Conservation (phyloP, 2,888 invertebrate species). For the Euplagia quadripunctaria region DNA sequence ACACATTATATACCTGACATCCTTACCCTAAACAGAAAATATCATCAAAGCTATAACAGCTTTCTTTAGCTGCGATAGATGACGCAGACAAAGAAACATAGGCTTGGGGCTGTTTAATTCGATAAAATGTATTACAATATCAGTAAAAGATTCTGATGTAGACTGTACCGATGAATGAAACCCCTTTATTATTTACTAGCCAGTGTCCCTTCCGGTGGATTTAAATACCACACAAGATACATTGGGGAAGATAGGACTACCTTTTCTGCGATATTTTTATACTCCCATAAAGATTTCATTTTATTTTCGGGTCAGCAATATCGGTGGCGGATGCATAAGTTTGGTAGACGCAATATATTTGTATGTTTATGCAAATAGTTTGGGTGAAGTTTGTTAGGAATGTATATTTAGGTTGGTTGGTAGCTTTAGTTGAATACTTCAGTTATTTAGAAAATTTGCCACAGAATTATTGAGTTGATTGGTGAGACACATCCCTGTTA, state of each 20-base stretch:
- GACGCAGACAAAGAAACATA: background rate
- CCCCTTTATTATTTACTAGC: slow-evolving; percentile 45
- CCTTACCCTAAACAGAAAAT: background rate
- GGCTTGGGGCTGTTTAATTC: background rate
- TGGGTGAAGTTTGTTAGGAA: background rate
- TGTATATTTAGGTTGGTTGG: background rate
- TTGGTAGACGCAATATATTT: slow-evolving; percentile 5
- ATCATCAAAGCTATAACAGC: background rate
- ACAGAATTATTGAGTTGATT: too few species aligned
- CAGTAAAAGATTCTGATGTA: background rate
- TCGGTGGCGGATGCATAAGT: slow-evolving; percentile 20
- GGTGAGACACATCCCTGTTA: too few species aligned
- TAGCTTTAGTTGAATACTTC: background rate
- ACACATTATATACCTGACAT: background rate
- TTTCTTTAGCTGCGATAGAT: background rate
- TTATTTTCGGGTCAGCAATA: slow-evolving; percentile 39
- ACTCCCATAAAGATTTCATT: slow-evolving; percentile 39
- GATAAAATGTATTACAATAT: background rate
- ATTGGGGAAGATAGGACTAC: slow-evolving; percentile 25
- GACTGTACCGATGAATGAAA: slow-evolving; percentile 23
- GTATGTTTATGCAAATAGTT: slow-evolving; percentile 10
- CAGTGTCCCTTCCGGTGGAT: slow-evolving; percentile 41
- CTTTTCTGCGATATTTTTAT: slow-evolving; percentile 45
- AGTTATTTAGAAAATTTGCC: too few species aligned
- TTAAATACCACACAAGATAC: slow-evolving; percentile 43